A percentile compares a stretch with the other conserved stretches of the same genome.
Conservation (phyloP, 2,113 vertebrate species). For the Sisor rabdophorus region DNA sequence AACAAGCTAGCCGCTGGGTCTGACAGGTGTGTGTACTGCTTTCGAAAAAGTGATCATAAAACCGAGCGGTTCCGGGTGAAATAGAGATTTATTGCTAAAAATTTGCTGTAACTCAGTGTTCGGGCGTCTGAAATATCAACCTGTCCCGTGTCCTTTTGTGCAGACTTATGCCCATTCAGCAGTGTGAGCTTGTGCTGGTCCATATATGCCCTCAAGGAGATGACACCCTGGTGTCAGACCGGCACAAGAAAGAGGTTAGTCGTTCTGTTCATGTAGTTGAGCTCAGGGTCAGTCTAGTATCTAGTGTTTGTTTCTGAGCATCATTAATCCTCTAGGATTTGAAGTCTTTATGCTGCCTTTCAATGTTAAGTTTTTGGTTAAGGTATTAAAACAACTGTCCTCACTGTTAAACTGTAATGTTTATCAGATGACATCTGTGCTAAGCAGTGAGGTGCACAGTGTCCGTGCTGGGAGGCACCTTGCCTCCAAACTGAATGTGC, state of each 20-base stretch:
- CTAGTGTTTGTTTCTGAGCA: not conserved
- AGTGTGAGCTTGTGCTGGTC: conserved; percentile 94
- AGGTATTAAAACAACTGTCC: conserved; percentile 3
- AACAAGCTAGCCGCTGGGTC: conserved; percentile 95
- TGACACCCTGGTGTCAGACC: conserved; percentile 92
- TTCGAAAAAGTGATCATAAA: not conserved
- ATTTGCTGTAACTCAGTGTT: too few species aligned
- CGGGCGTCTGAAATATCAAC: too few species aligned
- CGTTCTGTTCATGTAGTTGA: not conserved
- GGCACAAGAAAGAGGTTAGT: conserved; percentile 88
- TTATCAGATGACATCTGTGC: conserved; percentile 74
- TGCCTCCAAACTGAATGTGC: conserved; percentile 89
- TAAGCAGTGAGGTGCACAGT: conserved; percentile 93
- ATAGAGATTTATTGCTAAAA: too few species aligned
- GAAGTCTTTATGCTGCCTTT: not conserved
- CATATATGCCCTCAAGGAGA: conserved; percentile 94
- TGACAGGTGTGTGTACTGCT: conserved; percentile 81
- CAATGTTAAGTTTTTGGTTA: not conserved
- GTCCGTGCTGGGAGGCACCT: conserved; percentile 92
- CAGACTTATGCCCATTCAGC: conserved; percentile 97
- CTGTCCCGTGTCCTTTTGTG: conserved; percentile 33
- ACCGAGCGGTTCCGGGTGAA: too few species aligned
- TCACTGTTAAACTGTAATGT: conserved; percentile 53
- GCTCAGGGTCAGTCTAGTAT: not conserved
- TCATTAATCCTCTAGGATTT: not conserved